phyloP scores from a whole-genome alignment of 1,140 invertebrate genomes.

The Microplitis demolitor region DNA sequence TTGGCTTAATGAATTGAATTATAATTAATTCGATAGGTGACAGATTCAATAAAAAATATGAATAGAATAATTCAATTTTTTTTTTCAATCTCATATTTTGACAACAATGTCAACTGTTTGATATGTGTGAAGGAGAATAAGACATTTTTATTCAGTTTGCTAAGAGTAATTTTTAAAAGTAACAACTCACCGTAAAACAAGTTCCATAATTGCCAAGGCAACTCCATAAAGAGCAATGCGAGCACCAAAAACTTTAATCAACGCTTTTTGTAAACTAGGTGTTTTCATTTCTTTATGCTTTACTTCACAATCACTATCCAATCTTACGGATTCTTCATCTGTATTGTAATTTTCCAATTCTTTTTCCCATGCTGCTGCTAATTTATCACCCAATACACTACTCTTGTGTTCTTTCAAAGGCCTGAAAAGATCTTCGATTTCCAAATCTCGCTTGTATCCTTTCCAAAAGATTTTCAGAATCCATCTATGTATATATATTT shows the following conservation, averaged over 20 bases:
- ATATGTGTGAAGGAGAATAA: too few species aligned
- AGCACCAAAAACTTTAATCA: constrained; percentile 63
- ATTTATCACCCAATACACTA: constrained; percentile 56
- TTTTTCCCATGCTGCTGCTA: constrained; percentile 49
- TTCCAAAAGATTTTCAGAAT: constrained; percentile 69
- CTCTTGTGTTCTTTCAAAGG: constrained; percentile 66
- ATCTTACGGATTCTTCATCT: not conserved
- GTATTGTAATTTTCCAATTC: constrained; percentile 33
- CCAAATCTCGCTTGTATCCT: constrained; percentile 70
- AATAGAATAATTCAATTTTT: too few species aligned
- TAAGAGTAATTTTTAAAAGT: not conserved
- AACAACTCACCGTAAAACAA: constrained; percentile 58
- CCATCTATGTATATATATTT: constrained; percentile 62
- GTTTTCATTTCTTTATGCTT: constrained; percentile 39
- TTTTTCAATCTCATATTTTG: too few species aligned
- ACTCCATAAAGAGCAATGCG: constrained; percentile 61
- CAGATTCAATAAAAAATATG: too few species aligned
- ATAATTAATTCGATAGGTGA: too few species aligned
- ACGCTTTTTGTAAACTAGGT: constrained; percentile 62
- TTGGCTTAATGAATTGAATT: too few species aligned
- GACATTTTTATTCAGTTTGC: too few species aligned
- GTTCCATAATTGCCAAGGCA: constrained; percentile 59
- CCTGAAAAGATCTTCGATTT: constrained; percentile 70
- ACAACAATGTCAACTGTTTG: too few species aligned
- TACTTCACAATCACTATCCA: constrained; percentile 10